These are phyloP conservation scores for Oreochromis spilurus DNA, from an alignment of 2,113 vertebrate species.

Conservation along the genomic window DNA sequence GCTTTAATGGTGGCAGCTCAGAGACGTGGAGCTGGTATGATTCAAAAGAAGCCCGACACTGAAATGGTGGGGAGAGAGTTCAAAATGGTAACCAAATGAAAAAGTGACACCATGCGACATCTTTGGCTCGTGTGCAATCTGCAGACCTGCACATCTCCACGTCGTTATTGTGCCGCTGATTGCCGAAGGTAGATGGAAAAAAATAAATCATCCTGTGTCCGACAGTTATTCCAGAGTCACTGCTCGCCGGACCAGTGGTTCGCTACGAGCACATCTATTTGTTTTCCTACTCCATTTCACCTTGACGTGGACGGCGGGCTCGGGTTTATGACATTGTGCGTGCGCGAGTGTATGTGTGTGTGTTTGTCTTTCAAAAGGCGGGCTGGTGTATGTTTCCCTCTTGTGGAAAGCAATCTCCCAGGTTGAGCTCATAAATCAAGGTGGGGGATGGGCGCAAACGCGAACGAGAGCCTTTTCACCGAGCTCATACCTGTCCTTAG, in stretches of 20 bases:
- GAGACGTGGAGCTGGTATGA: neutral
- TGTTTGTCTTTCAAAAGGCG: conserved; percentile 27
- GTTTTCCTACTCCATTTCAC: conserved; percentile 67
- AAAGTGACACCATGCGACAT: neutral
- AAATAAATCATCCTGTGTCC: conserved; percentile 10
- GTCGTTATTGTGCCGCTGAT: conserved; percentile 20
- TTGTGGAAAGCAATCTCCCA: conserved; percentile 66
- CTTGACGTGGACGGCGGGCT: conserved; percentile 59
- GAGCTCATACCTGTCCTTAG: conserved; percentile 24
- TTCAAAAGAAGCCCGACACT: accelerated
- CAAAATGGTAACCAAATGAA: neutral
- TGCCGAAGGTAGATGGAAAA: conserved; percentile 19
- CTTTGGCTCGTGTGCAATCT: neutral
- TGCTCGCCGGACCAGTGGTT: conserved; percentile 45
- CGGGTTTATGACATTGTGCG: conserved; percentile 42
- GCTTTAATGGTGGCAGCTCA: neutral
- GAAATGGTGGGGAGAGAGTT: neutral
- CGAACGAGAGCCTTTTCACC: conserved; percentile 20
- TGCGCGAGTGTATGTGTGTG: neutral
- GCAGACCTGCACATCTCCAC: neutral
- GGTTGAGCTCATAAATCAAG: conserved; percentile 67
- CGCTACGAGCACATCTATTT: conserved; percentile 69
- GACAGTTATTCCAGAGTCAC: conserved; percentile 37
- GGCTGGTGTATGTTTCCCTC: conserved; percentile 41
- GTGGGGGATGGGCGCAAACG: conserved; percentile 40